Evolutionary conservation across 2,113 vertebrate genomes (phyloP).

Genomic region (Tyrannus savana): DNA sequence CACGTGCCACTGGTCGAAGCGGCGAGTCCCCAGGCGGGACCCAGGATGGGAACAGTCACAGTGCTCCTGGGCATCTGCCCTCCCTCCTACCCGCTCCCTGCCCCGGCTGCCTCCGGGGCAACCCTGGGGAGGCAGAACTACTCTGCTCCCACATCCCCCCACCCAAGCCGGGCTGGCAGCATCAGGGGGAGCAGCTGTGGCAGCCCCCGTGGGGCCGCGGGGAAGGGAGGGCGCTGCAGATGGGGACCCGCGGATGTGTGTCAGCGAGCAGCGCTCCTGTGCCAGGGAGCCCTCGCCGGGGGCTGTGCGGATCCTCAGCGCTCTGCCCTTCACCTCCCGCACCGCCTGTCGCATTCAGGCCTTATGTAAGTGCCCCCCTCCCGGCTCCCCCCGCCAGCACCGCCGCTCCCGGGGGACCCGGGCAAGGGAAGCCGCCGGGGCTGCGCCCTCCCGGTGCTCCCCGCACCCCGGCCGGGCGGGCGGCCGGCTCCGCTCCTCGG

Average conservation of each 20-base stretch:
- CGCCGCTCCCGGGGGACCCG: background rate
- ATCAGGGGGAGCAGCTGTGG: background rate
- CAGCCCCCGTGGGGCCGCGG: background rate
- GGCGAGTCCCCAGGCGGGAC: fast-evolving
- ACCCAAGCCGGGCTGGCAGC: background rate
- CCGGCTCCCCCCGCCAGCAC: background rate
- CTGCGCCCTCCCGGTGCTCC: fast-evolving
- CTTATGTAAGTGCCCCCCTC: background rate
- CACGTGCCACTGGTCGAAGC: fast-evolving
- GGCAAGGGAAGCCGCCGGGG: background rate
- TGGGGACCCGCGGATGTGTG: background rate
- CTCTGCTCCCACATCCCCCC: background rate
- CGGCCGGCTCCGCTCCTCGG: background rate
- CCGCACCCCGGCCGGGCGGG: fast-evolving
- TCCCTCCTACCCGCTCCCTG: background rate
- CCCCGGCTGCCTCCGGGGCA: background rate
- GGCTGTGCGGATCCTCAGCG: background rate
- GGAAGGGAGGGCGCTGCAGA: background rate
- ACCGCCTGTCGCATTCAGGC: background rate
- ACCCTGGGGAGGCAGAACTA: background rate
- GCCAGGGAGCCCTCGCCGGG: conserved; percentile 15
- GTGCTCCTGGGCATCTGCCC: fast-evolving
- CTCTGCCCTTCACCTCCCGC: conserved; percentile 28
- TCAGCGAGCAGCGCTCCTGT: background rate
- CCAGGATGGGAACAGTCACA: background rate